phyloP scores from a whole-genome alignment of 1,140 invertebrate genomes.

The Goniozus legneri region DNA sequence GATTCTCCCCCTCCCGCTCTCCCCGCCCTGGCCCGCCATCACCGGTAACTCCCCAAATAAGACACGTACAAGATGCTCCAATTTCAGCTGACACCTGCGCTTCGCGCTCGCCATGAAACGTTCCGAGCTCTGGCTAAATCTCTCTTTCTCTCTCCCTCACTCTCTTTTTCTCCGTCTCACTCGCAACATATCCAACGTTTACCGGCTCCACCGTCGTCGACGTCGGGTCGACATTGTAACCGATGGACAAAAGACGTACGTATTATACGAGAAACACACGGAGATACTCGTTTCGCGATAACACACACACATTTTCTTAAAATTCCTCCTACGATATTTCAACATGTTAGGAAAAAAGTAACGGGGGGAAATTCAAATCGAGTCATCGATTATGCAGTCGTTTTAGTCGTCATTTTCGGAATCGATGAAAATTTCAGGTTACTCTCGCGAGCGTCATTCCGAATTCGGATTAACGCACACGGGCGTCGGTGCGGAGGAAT shows the following conservation, averaged over 20 bases:
- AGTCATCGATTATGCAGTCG: no score
- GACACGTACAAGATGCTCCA: slow-evolving; percentile 50
- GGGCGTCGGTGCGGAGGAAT: no score
- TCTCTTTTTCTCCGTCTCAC: not conserved
- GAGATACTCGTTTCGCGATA: not conserved
- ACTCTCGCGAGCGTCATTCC: no score
- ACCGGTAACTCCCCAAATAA: slow-evolving; percentile 34
- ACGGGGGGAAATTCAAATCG: no score
- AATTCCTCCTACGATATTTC: not conserved
- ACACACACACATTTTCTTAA: not conserved
- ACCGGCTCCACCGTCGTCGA: not conserved
- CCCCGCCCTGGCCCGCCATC: not conserved
- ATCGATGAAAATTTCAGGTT: no score
- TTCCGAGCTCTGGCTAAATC: slow-evolving; percentile 11
- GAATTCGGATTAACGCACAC: no score
- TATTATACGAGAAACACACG: not conserved
- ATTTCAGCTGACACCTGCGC: slow-evolving; percentile 49
- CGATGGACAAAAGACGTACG: not conserved
- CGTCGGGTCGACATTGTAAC: not conserved
- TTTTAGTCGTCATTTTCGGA: no score
- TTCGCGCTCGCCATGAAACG: slow-evolving; percentile 30
- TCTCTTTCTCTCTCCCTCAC: not conserved
- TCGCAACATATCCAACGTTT: not conserved
- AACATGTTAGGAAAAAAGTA: no score
- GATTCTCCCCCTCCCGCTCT: not conserved